Evolutionary conservation across 2,797 vertebrate species (phyloP).

Genomic region (Argyrosomus regius): DNA sequence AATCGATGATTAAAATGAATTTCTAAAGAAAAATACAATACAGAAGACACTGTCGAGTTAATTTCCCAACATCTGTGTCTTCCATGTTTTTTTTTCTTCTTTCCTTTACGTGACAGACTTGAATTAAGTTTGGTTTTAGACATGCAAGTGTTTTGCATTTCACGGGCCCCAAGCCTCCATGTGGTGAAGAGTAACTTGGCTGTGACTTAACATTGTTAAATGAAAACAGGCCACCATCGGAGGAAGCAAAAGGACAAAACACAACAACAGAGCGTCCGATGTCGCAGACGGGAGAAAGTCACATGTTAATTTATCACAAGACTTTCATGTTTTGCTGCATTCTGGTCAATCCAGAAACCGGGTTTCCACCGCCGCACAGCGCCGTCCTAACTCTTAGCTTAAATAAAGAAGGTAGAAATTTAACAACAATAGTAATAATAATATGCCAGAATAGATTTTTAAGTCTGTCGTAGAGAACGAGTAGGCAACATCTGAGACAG

Average conservation of each 20-base stretch:
- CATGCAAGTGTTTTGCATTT: conserved; percentile 14
- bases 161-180: background rate
- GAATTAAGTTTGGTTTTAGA: background rate
- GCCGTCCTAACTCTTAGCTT: background rate
- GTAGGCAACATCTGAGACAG: background rate
- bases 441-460: background rate
- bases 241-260: conserved; percentile 11
- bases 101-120: conserved; percentile 1
- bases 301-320: conserved; percentile 28
- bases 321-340: conserved; percentile 2
- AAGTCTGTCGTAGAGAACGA: background rate
- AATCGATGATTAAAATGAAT: background rate
- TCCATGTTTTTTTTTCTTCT: background rate
- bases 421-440: conserved; percentile 2
- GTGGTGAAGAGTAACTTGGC: conserved; percentile 18
- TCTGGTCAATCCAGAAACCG: background rate
- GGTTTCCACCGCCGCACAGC: background rate
- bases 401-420: background rate
- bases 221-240: conserved; percentile 38
- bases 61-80: conserved; percentile 37
- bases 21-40: background rate
- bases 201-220: conserved; percentile 40
- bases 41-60: background rate
- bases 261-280: conserved; percentile 13
- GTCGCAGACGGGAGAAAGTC: conserved; percentile 11